Conservation (phyloP, 2,888 invertebrate genomes). For the Sturmia bella region DNA sequence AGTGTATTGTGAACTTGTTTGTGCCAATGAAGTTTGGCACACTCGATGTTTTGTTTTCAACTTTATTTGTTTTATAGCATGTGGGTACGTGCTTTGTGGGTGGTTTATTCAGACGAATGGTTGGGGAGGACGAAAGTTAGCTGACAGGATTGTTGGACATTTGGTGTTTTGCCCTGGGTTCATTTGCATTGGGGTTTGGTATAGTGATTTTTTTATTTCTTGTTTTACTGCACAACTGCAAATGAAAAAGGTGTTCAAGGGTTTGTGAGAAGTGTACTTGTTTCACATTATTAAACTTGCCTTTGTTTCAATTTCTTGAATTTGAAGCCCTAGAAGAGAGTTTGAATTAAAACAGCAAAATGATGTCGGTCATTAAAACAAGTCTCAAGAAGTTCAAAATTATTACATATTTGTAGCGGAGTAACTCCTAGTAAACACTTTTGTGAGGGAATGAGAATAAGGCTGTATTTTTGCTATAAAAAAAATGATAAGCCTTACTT, state of each 20-base stretch:
- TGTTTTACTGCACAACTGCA: neutral
- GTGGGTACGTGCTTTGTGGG: constrained; percentile 17
- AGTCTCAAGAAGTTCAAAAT: constrained; percentile 42
- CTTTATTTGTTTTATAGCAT: constrained; percentile 51
- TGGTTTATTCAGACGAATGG: neutral
- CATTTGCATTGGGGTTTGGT: constrained; percentile 40
- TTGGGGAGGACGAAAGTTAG: neutral
- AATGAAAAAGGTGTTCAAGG: constrained; percentile 60
- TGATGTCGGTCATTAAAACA: constrained; percentile 54
- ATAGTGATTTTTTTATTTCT: neutral
- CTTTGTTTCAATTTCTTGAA: constrained; percentile 11
- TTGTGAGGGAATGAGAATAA: no score
- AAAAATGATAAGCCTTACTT: no score
- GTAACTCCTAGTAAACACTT: no score
- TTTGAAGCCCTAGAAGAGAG: neutral
- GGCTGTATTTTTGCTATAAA: no score
- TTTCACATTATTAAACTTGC: constrained; percentile 45
- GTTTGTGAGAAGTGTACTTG: constrained; percentile 40
- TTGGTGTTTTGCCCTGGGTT: constrained; percentile 18
- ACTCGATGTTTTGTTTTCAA: constrained; percentile 39
- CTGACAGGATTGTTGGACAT: constrained; percentile 12
- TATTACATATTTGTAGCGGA: neutral
- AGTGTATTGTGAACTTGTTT: constrained; percentile 57
- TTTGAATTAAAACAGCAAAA: constrained; percentile 1
- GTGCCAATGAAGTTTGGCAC: constrained; percentile 61